These are phyloP conservation scores for Parazoanthus swiftii DNA, from an alignment of 92 coral and sea anemone genomes.

Conservation along the genomic window DNA sequence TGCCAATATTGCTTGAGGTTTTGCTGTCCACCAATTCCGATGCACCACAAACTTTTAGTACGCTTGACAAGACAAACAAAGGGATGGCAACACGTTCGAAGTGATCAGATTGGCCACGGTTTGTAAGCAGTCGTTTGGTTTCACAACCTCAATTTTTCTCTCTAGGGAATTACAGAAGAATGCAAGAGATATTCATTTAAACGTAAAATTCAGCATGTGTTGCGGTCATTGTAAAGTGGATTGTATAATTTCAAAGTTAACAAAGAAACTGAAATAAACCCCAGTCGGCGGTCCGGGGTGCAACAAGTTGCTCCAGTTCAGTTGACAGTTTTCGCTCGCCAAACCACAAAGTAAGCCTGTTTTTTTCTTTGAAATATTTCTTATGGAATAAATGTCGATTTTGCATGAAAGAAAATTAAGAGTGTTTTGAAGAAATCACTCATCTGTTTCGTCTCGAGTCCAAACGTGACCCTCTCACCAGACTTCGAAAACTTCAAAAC, in stretches of 20 bases:
- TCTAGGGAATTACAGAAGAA: conserved; percentile 4
- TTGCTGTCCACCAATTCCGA: conserved; percentile 31
- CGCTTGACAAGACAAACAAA: background rate
- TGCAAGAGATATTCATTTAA: background rate
- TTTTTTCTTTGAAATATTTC: background rate
- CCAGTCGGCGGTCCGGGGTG: background rate
- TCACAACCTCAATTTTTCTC: background rate
- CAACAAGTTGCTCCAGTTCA: background rate
- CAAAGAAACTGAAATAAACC: background rate
- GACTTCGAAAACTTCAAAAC: background rate
- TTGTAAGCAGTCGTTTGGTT: background rate
- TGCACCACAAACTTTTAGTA: background rate
- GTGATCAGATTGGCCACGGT: no score
- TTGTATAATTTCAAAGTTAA: conserved; percentile 4
- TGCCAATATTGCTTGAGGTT: conserved; percentile 77
- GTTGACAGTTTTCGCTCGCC: background rate
- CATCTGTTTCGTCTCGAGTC: background rate
- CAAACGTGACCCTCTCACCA: background rate
- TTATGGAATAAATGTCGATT: background rate
- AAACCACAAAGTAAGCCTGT: background rate
- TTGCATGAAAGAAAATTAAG: background rate
- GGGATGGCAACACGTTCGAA: background rate
- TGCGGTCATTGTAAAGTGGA: background rate
- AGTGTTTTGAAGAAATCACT: background rate
- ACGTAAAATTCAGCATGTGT: conserved; percentile 5